phyloP scores from a whole-genome alignment of 2,888 invertebrate species.

The Drosophila tripunctata region DNA sequence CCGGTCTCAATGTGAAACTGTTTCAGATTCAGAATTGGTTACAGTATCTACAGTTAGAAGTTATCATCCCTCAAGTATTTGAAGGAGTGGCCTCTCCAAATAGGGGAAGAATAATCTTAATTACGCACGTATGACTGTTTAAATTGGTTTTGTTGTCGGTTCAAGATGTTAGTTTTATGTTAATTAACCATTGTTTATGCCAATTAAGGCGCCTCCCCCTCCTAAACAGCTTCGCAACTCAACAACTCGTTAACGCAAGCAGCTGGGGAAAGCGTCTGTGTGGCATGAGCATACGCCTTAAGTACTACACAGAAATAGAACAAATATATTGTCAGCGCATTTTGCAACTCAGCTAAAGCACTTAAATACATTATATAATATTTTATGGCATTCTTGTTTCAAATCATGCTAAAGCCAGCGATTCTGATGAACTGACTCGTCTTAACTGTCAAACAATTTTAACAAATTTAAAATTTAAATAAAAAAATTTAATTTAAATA shows the following conservation, averaged over 20 bases:
- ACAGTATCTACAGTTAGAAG: no score
- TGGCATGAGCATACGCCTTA: conserved; percentile 6
- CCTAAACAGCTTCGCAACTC: not conserved
- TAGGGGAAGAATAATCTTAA: conserved; percentile 39
- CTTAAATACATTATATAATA: not conserved
- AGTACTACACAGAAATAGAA: conserved; percentile 7
- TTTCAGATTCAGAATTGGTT: conserved; percentile 4
- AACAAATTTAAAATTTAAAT: not conserved
- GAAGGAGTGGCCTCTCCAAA: not conserved
- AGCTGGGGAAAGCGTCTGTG: not conserved
- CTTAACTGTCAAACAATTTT: not conserved
- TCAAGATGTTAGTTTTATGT: conserved; percentile 78
- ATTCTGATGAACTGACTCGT: not conserved
- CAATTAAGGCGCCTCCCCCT: conserved; percentile 58
- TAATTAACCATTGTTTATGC: conserved; percentile 76
- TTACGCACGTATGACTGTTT: conserved; percentile 75
- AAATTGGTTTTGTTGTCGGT: conserved; percentile 57
- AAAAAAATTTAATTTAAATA: not conserved
- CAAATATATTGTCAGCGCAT: conserved; percentile 16
- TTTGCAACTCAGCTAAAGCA: not conserved
- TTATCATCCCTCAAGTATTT: not conserved
- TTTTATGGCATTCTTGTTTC: not conserved
- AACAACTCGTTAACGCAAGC: not conserved
- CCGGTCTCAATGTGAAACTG: conserved; percentile 31
- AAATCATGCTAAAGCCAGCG: not conserved